Evolutionary conservation across 2,113 vertebrate species (phyloP).

Genomic region (Alethe castanea): DNA sequence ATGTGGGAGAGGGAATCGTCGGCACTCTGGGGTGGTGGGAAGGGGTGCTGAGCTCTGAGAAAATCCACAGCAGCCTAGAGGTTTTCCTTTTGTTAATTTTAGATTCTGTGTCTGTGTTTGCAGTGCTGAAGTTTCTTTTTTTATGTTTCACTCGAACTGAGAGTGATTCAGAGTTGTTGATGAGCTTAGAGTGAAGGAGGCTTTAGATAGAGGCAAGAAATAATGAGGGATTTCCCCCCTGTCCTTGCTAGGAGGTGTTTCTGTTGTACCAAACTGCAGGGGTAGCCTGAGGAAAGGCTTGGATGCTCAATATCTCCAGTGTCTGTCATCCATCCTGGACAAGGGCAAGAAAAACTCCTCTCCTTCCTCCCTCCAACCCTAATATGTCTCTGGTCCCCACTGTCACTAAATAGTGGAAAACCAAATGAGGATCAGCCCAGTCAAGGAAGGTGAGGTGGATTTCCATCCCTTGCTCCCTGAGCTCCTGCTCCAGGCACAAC

Average conservation of each 20-base stretch:
- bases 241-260: background rate
- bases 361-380: background rate
- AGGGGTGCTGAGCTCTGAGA: background rate
- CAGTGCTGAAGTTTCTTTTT: background rate
- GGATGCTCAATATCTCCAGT: background rate
- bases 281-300: background rate
- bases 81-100: background rate
- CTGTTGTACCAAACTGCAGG: background rate
- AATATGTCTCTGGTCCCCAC: fast-evolving
- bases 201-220: background rate
- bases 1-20: background rate
- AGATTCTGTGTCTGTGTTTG: background rate
- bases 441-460: background rate
- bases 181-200: background rate
- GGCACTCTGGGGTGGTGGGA: background rate
- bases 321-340: background rate
- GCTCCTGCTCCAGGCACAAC: background rate
- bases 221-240: background rate
- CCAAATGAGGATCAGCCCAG: background rate
- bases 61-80: background rate
- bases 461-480: background rate
- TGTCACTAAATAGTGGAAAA: background rate
- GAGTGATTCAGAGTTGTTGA: background rate
- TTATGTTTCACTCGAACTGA: background rate
- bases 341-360: background rate